Evolutionary conservation across 2,888 invertebrate species (phyloP).

Genomic region (Muschampia plurimacula): DNA sequence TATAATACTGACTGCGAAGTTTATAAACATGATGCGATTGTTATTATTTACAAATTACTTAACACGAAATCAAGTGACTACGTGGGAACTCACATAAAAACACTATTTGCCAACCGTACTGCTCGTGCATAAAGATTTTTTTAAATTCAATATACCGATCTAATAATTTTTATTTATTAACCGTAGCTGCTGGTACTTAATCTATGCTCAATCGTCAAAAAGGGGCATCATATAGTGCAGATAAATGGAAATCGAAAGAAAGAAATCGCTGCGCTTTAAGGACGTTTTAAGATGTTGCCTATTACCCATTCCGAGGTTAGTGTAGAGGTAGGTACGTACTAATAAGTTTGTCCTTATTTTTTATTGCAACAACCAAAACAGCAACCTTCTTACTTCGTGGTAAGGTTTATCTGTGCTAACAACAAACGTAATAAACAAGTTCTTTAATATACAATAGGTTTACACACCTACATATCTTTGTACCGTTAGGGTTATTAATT

Average conservation of each 20-base stretch:
- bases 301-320: constrained; percentile 56
- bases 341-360: constrained; percentile 27
- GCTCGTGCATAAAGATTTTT: too few species aligned
- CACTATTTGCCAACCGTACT: too few species aligned
- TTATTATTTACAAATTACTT: too few species aligned
- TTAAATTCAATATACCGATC: too few species aligned
- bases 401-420: background rate
- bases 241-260: constrained; percentile 30
- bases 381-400: constrained; percentile 41
- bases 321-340: constrained; percentile 23
- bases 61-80: too few species aligned
- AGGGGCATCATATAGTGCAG: too few species aligned
- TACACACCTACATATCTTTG: too few species aligned
- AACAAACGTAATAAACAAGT: background rate
- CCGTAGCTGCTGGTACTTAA: background rate
- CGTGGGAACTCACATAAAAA: too few species aligned
- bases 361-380: constrained; percentile 23
- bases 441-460: background rate
- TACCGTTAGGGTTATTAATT: background rate
- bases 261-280: constrained; percentile 41
- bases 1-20: too few species aligned
- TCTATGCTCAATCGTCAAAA: too few species aligned
- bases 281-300: constrained; percentile 53
- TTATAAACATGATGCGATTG: too few species aligned
- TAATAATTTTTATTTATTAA: too few species aligned